Evolutionary conservation across 2,888 invertebrate species (phyloP).

Genomic region (Apotomis capreana): DNA sequence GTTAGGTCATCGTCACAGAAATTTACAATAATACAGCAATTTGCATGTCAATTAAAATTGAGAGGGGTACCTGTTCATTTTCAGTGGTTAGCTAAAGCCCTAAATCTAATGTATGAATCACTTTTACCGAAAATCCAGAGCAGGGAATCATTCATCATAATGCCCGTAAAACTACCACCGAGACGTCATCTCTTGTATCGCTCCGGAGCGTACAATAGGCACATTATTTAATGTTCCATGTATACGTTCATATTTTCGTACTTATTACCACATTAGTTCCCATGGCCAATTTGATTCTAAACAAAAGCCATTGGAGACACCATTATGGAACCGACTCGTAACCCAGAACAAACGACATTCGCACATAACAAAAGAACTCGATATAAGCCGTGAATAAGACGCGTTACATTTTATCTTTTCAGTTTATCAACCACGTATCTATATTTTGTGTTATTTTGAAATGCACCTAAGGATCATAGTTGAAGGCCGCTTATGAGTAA

Average conservation of each 20-base stretch:
- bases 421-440: background rate
- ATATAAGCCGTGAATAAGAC: constrained; percentile 10
- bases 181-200: no score
- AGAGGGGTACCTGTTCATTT: no score
- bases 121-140: no score
- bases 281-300: constrained; percentile 12
- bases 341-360: constrained; percentile 26
- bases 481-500: background rate
- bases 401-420: background rate
- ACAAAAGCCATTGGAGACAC: constrained; percentile 21
- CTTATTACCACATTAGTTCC: constrained; percentile 5
- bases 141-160: no score
- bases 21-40: no score
- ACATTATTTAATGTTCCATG: no score
- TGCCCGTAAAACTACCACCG: no score
- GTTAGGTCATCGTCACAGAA: background rate
- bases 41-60: no score
- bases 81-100: no score
- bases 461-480: background rate
- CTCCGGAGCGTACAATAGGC: no score
- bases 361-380: constrained; percentile 24
- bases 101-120: no score
- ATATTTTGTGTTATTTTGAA: background rate
- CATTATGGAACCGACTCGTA: constrained; percentile 27
- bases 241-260: no score